These are phyloP conservation scores for Notamacropus eugenii DNA, from an alignment of 2,797 vertebrate genomes.

Conservation along the genomic window DNA sequence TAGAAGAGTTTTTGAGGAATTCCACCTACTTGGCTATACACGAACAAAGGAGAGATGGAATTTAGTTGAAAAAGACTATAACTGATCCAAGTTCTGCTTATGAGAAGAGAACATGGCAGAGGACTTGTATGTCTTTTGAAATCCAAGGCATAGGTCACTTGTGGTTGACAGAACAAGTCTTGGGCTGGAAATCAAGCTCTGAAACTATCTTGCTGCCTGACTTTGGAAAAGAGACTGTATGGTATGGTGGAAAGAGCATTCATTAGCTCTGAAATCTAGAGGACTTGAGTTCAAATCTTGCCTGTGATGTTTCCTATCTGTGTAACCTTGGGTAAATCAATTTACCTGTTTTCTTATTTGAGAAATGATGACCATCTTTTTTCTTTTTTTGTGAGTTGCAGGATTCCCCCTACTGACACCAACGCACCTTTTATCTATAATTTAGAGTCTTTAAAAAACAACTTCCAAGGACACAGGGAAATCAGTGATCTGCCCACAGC, in stretches of 20 bases:
- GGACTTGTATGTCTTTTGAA: neutral
- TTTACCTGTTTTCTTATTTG: neutral
- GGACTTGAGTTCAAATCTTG: neutral
- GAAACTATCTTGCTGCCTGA: neutral
- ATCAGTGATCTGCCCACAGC: neutral
- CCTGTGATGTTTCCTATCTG: neutral
- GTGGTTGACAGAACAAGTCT: neutral
- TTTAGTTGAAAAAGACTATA: neutral
- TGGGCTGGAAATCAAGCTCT: neutral
- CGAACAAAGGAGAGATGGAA: neutral
- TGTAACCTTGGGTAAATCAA: neutral
- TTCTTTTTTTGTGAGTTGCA: neutral
- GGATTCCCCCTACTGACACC: neutral
- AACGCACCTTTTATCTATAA: neutral
- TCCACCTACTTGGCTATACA: neutral
- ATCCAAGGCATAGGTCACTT: neutral
- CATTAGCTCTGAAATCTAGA: neutral
- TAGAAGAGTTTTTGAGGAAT: neutral
- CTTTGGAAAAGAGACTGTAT: neutral
- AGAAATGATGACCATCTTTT: neutral
- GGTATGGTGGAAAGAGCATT: neutral
- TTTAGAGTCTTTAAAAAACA: neutral
- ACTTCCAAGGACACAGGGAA: neutral
- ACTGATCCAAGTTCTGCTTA: neutral
- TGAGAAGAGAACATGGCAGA: neutral